Percentiles rank a stretch among this genome's conserved stretches.
phyloP scores from a whole-genome alignment of 2,113 vertebrate species.

The Triplophysa rosa region DNA sequence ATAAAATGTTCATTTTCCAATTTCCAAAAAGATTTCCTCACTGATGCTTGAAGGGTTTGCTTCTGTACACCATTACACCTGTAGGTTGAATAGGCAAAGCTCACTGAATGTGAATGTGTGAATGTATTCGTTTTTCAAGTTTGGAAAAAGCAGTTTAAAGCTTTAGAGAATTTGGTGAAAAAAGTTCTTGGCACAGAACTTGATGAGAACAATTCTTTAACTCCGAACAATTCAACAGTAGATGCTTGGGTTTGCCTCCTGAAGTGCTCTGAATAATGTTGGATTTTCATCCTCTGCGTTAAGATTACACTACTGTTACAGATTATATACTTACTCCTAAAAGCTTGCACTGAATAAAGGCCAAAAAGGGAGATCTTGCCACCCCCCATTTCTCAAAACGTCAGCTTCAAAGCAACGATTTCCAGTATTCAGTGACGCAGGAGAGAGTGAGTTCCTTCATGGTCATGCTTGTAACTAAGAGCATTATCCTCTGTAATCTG shows the following conservation, averaged over 20 bases:
- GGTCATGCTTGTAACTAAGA: conserved; percentile 48
- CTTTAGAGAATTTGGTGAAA: no score
- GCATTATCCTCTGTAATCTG: conserved; percentile 46
- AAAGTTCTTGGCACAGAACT: no score
- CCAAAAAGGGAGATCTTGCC: conserved; percentile 31
- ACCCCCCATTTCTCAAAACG: not conserved
- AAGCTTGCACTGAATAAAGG: conserved; percentile 26
- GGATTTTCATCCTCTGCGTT: conserved; percentile 21
- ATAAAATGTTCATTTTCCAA: no score
- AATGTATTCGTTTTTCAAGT: no score
- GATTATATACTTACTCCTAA: conserved; percentile 44
- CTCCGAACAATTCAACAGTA: no score
- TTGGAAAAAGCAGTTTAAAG: no score
- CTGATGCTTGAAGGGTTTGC: not conserved
- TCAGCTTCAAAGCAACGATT: conserved; percentile 41
- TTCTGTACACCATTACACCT: no score
- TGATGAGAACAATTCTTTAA: no score
- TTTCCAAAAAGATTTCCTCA: no score
- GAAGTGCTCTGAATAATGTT: conserved; percentile 9
- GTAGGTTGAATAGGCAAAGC: no score
- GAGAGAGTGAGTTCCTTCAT: conserved; percentile 35
- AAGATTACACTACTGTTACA: conserved; percentile 32
- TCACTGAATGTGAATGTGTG: no score
- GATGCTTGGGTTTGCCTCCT: not conserved
- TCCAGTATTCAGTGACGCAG: conserved; percentile 31